A percentile compares a stretch with the other conserved stretches of the same genome.
These are phyloP conservation scores for Cliona cf. orientalis DNA, from an alignment of 37 sponge, comb jelly and placozoan genomes.

Conservation along the genomic window DNA sequence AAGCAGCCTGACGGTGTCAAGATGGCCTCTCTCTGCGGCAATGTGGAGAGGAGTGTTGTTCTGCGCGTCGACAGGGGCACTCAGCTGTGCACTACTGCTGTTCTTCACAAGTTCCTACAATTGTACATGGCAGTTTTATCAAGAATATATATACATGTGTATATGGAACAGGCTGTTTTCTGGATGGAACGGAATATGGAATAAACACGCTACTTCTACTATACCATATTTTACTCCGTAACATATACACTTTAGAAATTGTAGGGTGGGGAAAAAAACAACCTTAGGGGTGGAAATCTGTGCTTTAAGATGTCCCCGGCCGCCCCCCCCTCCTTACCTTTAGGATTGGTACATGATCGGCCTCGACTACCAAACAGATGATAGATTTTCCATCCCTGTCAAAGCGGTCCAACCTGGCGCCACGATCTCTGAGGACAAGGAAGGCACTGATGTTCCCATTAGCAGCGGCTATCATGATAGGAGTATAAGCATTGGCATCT, in stretches of 20 bases:
- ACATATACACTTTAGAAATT: no score
- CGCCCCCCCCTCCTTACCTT: slow-evolving; percentile 42
- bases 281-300: no score
- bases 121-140: no score
- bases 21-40: slow-evolving; percentile 65
- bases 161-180: background rate
- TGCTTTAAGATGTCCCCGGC: no score
- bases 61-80: slow-evolving; percentile 37
- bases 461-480: slow-evolving; percentile 59
- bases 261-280: background rate
- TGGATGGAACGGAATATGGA: background rate
- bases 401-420: slow-evolving; percentile 35
- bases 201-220: no score
- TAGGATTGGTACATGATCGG: slow-evolving; percentile 43
- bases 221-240: no score
- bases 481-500: slow-evolving; percentile 66
- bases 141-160: no score
- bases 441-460: slow-evolving; percentile 53
- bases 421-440: slow-evolving; percentile 30
- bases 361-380: slow-evolving; percentile 62
- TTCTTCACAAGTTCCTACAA: slow-evolving; percentile 14
- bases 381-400: slow-evolving; percentile 67
- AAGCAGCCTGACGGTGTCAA: slow-evolving; percentile 54
- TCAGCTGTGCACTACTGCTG: slow-evolving; percentile 34
- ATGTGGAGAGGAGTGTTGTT: slow-evolving; percentile 69